A percentile compares a stretch with the other conserved stretches of the same genome.
Conservation (phyloP, 1,140 invertebrate genomes). For the Dolichoris vasculosae region DNA sequence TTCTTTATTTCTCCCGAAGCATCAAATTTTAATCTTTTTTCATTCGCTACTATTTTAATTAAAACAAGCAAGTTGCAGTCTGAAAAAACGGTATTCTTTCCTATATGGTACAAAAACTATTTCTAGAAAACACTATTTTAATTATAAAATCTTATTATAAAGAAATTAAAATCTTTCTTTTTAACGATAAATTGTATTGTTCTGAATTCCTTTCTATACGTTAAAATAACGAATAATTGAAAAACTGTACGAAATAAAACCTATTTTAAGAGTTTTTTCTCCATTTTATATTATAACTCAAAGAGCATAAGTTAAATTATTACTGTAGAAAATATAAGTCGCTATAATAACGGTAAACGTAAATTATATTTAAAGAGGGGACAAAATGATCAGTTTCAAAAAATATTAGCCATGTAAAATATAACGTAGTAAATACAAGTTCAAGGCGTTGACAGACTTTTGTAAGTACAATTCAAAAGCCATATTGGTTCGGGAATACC, state of each 20-base stretch:
- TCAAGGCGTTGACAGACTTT: neutral
- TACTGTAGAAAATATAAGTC: no score
- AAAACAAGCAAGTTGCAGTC: neutral
- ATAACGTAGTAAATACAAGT: slow-evolving; percentile 7
- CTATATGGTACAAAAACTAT: neutral
- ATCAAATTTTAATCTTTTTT: neutral
- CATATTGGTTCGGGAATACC: slow-evolving; percentile 29
- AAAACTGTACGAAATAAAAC: neutral
- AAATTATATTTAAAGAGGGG: no score
- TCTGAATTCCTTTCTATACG: neutral
- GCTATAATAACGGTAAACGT: no score
- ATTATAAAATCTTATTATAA: neutral
- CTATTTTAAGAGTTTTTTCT: no score
- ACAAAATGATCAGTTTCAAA: neutral
- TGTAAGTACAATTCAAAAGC: neutral
- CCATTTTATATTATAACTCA: no score
- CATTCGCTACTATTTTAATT: slow-evolving; percentile 12
- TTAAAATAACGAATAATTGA: neutral
- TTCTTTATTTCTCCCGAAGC: neutral
- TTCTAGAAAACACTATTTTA: neutral
- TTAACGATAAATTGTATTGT: neutral
- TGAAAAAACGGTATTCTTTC: neutral
- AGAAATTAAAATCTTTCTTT: neutral
- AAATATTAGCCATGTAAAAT: neutral
- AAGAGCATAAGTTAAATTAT: no score